Conservation (phyloP, 2,797 vertebrate species). For the Capromys pilorides region DNA sequence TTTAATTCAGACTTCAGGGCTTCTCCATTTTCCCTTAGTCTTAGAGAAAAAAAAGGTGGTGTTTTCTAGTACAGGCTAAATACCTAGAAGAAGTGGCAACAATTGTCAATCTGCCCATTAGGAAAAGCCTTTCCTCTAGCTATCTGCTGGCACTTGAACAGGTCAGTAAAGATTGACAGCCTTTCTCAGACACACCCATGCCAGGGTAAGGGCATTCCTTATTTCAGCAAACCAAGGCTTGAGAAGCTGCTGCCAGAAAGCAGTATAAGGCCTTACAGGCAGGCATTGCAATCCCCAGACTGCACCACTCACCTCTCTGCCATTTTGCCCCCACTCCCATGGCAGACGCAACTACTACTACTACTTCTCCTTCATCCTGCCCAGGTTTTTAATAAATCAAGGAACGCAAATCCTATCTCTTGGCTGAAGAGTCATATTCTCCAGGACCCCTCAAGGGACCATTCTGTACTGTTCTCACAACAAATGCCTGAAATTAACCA, state of each 20-base stretch:
- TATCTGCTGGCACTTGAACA: background rate
- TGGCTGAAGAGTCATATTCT: background rate
- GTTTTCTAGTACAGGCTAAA: background rate
- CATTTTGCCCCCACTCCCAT: rapidly evolving
- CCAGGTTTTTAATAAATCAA: background rate
- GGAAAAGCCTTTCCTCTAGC: background rate
- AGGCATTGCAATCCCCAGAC: no score
- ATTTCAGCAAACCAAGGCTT: background rate
- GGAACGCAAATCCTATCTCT: background rate
- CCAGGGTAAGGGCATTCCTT: background rate
- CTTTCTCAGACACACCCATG: background rate
- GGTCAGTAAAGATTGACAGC: background rate
- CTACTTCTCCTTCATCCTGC: background rate
- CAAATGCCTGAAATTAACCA: background rate
- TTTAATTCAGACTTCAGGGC: background rate
- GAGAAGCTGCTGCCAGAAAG: background rate
- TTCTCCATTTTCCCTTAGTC: background rate
- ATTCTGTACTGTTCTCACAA: background rate
- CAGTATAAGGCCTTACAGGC: background rate
- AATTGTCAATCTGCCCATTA: background rate
- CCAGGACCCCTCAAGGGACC: background rate
- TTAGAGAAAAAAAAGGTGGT: background rate
- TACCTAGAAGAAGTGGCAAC: rapidly evolving
- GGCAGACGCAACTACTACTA: background rate
- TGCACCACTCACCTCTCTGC: background rate